A percentile compares a stretch with the other conserved stretches of the same genome.
These are phyloP conservation scores for Pissodes strobi DNA, from an alignment of 1,140 invertebrate genomes.

Conservation along the genomic window DNA sequence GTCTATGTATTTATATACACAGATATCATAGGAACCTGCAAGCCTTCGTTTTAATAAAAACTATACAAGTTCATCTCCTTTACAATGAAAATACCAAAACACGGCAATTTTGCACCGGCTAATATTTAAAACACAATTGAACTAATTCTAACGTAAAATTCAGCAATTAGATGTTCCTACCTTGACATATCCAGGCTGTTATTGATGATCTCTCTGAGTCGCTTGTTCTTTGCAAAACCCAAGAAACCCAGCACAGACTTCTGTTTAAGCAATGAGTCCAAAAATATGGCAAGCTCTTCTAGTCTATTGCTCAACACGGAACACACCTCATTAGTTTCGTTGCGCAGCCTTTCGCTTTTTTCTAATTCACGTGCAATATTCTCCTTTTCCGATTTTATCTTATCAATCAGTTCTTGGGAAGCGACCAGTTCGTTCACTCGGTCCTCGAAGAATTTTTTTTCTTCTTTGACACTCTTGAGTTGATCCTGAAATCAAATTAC, in stretches of 20 bases:
- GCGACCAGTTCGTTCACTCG: slow-evolving; percentile 19
- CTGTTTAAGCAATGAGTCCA: slow-evolving; percentile 71
- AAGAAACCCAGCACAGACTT: slow-evolving; percentile 62
- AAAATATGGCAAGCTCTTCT: slow-evolving; percentile 71
- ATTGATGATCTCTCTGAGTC: slow-evolving; percentile 61
- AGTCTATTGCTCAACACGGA: slow-evolving; percentile 65
- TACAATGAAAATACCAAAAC: no score
- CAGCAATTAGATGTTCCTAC: no score
- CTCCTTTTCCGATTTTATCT: slow-evolving; percentile 43
- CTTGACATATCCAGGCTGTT: slow-evolving; percentile 64
- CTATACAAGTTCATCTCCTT: no score
- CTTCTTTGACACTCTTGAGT: slow-evolving; percentile 44
- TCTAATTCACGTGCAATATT: slow-evolving; percentile 54
- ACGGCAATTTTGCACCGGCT: no score
- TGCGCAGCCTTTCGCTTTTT: slow-evolving; percentile 58
- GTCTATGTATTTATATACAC: no score
- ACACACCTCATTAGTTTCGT: slow-evolving; percentile 69
- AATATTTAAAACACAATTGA: no score
- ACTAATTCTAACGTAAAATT: no score
- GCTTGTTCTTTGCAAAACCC: slow-evolving; percentile 57
- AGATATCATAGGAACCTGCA: no score
- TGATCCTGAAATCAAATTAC: slow-evolving; percentile 47
- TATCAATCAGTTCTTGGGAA: slow-evolving; percentile 3
- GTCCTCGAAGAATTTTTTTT: slow-evolving; percentile 45
- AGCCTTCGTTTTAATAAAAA: no score